phyloP scores from a whole-genome alignment of 2,888 invertebrate species.

The Cyclophora punctaria region DNA sequence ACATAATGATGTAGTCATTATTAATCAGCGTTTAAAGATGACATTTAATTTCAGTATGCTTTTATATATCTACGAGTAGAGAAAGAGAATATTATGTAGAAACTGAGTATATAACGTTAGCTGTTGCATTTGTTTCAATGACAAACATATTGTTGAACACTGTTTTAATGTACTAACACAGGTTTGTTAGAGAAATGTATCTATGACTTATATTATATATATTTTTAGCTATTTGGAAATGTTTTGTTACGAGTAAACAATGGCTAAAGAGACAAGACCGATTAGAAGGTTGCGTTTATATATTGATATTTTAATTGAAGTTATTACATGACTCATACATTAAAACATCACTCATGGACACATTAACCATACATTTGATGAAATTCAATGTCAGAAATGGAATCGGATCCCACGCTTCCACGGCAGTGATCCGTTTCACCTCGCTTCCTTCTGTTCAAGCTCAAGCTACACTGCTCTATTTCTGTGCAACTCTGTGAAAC shows the following conservation, averaged over 20 bases:
- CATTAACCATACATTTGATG: conserved; percentile 24
- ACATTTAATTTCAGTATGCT: conserved; percentile 67
- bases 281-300: conserved; percentile 11
- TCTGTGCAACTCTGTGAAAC: conserved; percentile 13
- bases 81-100: conserved; percentile 43
- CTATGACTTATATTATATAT: conserved; percentile 8
- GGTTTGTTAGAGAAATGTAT: conserved; percentile 14
- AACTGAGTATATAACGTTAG: conserved; percentile 46
- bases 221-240: conserved; percentile 13
- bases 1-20: conserved; percentile 56
- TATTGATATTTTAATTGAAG: conserved; percentile 17
- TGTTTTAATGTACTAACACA: conserved; percentile 17
- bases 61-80: conserved; percentile 59
- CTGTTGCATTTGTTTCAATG: conserved; percentile 41
- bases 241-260: conserved; percentile 1
- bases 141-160: conserved; percentile 26
- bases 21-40: conserved; percentile 56
- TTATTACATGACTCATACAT: conserved; percentile 28
- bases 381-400: conserved; percentile 11
- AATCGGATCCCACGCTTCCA: conserved; percentile 34
- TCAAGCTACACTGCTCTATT: conserved; percentile 27
- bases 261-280: not conserved
- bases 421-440: conserved; percentile 53
- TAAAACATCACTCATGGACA: conserved; percentile 34
- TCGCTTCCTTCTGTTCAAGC: conserved; percentile 46